Base-by-base conservation (phyloP, 2,888 invertebrate species). In the Oscheius sp. region DNA sequence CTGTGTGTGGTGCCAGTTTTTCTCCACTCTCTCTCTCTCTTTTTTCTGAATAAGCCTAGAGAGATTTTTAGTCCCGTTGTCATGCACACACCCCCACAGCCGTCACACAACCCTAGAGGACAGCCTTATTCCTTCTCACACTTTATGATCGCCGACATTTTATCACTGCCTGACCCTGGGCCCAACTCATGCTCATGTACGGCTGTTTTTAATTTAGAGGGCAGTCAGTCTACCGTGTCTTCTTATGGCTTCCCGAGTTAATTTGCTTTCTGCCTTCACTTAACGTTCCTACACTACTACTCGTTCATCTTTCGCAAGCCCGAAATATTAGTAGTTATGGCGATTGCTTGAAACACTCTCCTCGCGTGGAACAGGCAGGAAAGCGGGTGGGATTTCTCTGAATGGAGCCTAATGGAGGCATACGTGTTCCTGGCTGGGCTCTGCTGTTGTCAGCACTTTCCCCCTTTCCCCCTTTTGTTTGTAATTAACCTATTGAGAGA, bases 401-500 rank as follows among this genome's bases (percentile, higher is more conserved):
- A 68, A 68, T 68, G 55, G 68, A 53, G 68, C 68, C 68, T 68
- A 68, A 68, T 68, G 68, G 63, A 63, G 63, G 55, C 68, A 32
- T 53, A 55, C 55, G 42, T 68, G 68, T 68, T 68, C 68, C 68
- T 68, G 35, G 47, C 63, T 21, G 7, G 48, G 42, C 4, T 42
- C 42, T 42, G 42, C 42, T 63, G 48, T 48, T 63, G 47, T 63
- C 63, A 63, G 63, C 48, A 42, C 42, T 42, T n/a, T 29, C 35
- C 35, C 60, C 21, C 48, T 21, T 29, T 63, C 48, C 32, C 29
- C 9, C 21, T n/a, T 48, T 63, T 63, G 63, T 63, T 63, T 63
- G 48, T 63, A 63, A 50, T 53, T 53, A 4, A 53, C 53, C 13
- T 53, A 53, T 53, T 13, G 29, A 13, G 53, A 53, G 53, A 21